Base-by-base conservation (phyloP, 35 echinoderm and acorn worm species). In the Patiria miniata region DNA sequence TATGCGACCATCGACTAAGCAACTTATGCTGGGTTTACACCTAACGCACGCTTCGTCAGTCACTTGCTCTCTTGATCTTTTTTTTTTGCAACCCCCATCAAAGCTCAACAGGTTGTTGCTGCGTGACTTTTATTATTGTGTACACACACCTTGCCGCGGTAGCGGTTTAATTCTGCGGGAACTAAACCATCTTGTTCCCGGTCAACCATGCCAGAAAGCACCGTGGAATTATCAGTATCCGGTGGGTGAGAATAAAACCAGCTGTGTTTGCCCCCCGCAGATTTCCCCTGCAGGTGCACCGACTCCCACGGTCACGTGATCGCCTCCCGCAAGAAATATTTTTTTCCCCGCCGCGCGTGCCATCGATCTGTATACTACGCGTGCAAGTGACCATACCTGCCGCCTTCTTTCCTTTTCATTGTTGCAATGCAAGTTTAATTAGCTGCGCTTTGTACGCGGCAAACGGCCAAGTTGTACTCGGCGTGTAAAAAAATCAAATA, bases 211-310 rank as follows among this genome's bases (percentile, higher is more conserved):
- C 65, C 34, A 73, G 65, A 73, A 10, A 73, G 65, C 65, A 73
- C 65, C 65, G 65, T 73, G 65, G 65, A 73, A 73, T 73, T 73
- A 73, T 73, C 34, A 23, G 65, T n/a, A 73, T 73, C 65, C 65
- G 65, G 65, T 73, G 14, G 65, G 65, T 73, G 65, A 34, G 65
- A 73, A 73, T 26, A 73, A 73, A 73, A 26, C 19, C 65, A 73
- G 65, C 65, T 73, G 65, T 73, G 26, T 73, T 73, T 73, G 65
- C 65, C 65, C 14, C 26, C 29, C 65, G 65, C 65, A 73, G 65
- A 73, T 73, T 73, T 30, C 19, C 12, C 21, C 65, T 30, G 65
- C 65, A 73, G 65, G 65, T 73, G 65, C 65, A 73, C 23, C 19
- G 34, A 14, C 26, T 26, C 34, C 65, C 65, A 73, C 26, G 65